Evolutionary conservation across 2,888 invertebrate species (phyloP), one percentile per base, ranked within the genome.

Genomic region (Eucera pruinosa): DNA sequence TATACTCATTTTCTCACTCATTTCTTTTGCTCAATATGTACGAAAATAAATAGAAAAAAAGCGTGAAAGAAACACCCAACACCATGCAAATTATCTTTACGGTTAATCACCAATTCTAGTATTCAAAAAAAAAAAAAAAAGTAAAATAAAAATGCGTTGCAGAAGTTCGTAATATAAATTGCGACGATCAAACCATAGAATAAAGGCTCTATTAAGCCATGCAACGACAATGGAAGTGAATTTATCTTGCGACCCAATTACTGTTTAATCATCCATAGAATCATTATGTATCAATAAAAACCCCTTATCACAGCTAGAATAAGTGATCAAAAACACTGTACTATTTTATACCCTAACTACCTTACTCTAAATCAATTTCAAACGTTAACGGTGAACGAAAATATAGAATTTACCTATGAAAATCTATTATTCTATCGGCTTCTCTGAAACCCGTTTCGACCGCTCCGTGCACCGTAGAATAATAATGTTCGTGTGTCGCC

Each of bases 381-480:
- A 69, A 48, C 11, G n/a, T 27, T 25, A 62, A 65, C 57, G 43
- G 47, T 9, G 39, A 33, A 43, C 48, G 11, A 47, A 62, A 39
- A 55, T 47, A 39, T 41, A 70, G 43, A 70, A 68, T 47, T 85
- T 88, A 92, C 92, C 87, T 89, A 67, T 90, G 87, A 68, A 88
- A 87, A 54, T 89, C 80, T 45, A 91, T 78, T 58, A 95, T 88
- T 81, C 96, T 93, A 18, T 95, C 93, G 1, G 96, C 96, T 89
- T 96, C 96, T 41, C 96, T 93, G 89, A 94, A 94, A 0, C 96
- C 96, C n/a, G 95, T 94, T 87, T 96, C 96, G 0, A 96, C 91
- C 0, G 96, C 96, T 0, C 96, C 96, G 86, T 96, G 96, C 0
- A 95, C 96, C 0, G 95, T 94, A 0, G 94, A 94, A 88, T 94